These are phyloP conservation scores for Anagrus nilaparvatae DNA, from an alignment of 1,140 invertebrate species.

Conservation along the genomic window DNA sequence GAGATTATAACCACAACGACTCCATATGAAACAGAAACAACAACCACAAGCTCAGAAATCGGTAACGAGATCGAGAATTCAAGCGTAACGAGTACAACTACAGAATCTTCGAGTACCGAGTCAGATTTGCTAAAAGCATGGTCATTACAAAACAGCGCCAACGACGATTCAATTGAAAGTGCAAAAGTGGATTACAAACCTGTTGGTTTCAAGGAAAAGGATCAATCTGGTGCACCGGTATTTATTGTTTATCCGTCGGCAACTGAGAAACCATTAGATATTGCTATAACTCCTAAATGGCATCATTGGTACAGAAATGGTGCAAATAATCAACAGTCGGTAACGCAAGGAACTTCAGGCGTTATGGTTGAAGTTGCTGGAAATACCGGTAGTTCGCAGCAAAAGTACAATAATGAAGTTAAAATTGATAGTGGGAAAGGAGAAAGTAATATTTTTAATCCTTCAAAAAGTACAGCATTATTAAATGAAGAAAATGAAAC, in stretches of 20 bases:
- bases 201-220: background rate
- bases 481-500: constrained; percentile 27
- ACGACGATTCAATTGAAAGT: background rate
- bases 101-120: background rate
- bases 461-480: constrained; percentile 24
- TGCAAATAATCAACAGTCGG: constrained; percentile 3
- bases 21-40: too few relatives aligned
- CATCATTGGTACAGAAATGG: constrained; percentile 10
- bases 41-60: background rate
- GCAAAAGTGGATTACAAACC: background rate
- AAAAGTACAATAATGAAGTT: constrained; percentile 22
- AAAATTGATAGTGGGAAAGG: constrained; percentile 24
- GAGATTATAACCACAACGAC: background rate
- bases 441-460: constrained; percentile 36
- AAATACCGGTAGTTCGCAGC: constrained; percentile 19
- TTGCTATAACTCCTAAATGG: constrained; percentile 30
- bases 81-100: background rate
- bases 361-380: constrained; percentile 9
- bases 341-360: constrained; percentile 7
- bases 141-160: background rate
- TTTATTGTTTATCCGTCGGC: constrained; percentile 14
- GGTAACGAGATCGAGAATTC: constrained; percentile 7
- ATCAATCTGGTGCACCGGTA: constrained; percentile 5
- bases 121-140: background rate
- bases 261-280: constrained; percentile 13